Conservation (phyloP, 2,113 vertebrate species). For the Odocoileus virginianus region DNA sequence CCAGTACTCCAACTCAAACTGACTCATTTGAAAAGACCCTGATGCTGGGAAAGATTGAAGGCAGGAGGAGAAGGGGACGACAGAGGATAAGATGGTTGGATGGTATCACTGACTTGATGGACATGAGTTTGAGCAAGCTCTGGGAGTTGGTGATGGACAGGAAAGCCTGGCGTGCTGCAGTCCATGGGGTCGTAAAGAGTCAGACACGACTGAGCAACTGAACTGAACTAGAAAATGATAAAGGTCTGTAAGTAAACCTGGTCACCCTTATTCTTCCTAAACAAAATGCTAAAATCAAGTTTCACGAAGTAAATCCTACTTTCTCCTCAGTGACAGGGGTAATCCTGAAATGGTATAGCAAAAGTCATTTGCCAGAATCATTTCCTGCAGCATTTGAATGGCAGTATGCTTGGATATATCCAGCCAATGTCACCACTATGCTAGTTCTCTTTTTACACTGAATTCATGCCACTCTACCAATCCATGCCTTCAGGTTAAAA, state of each 20-base stretch:
- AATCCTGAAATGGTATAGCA: not conserved
- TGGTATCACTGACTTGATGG: not conserved
- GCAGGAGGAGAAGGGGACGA: not conserved
- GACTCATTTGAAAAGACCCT: not conserved
- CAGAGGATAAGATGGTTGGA: not conserved
- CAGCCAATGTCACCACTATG: not conserved
- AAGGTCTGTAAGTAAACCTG: not conserved
- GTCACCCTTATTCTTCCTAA: not conserved
- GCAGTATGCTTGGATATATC: not conserved
- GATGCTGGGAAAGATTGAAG: not conserved
- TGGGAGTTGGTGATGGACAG: not conserved
- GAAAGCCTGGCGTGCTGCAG: not conserved
- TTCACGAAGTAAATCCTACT: not conserved
- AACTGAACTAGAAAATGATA: not conserved
- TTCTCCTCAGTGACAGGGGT: not conserved
- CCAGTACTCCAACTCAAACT: not conserved
- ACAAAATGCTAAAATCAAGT: not conserved
- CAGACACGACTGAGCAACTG: not conserved
- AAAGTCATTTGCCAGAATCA: not conserved
- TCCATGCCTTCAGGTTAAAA: not conserved
- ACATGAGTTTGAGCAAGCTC: not conserved
- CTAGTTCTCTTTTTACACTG: not conserved
- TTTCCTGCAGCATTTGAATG: not conserved
- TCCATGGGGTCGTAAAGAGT: not conserved
- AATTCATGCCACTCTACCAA: not conserved